Percentiles rank a stretch among this genome's conserved stretches.
Evolutionary conservation across 2,797 vertebrate species (phyloP).

Genomic region (Botia almorhae): DNA sequence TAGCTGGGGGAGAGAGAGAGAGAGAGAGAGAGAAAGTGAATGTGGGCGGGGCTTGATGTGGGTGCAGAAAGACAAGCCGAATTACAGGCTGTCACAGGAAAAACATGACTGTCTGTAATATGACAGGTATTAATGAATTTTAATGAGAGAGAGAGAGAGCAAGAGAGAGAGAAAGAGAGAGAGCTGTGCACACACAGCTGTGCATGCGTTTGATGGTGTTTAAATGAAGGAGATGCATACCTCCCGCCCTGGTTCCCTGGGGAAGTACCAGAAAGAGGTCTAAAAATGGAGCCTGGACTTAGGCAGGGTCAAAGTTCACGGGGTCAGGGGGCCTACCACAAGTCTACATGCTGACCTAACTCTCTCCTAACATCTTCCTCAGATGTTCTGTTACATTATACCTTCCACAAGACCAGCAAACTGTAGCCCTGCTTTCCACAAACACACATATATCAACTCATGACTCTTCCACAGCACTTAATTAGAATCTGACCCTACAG

Average conservation of each 20-base stretch:
- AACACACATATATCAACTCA: slow-evolving; percentile 42
- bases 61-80: slow-evolving; percentile 46
- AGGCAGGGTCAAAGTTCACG: slow-evolving; percentile 60
- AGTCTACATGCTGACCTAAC: slow-evolving; percentile 65
- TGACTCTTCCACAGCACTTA: neutral
- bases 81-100: slow-evolving; percentile 61
- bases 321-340: slow-evolving; percentile 62
- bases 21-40: slow-evolving; percentile 24
- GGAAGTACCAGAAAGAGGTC: slow-evolving; percentile 44
- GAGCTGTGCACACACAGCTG: neutral
- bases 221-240: slow-evolving; percentile 21
- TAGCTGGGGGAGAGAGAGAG: neutral
- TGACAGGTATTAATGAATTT: slow-evolving; percentile 51
- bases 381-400: slow-evolving; percentile 66
- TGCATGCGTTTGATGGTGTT: neutral
- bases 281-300: slow-evolving; percentile 59
- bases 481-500: neutral
- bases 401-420: slow-evolving; percentile 56
- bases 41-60: slow-evolving; percentile 14
- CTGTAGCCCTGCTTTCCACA: slow-evolving; percentile 61
- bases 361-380: slow-evolving; percentile 69
- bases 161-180: neutral
- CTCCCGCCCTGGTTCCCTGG: slow-evolving; percentile 32
- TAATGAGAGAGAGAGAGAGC: slow-evolving; percentile 22
- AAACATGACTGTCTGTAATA: slow-evolving; percentile 51